Conservation (phyloP, 2,113 vertebrate genomes). For the Labeo catla region DNA sequence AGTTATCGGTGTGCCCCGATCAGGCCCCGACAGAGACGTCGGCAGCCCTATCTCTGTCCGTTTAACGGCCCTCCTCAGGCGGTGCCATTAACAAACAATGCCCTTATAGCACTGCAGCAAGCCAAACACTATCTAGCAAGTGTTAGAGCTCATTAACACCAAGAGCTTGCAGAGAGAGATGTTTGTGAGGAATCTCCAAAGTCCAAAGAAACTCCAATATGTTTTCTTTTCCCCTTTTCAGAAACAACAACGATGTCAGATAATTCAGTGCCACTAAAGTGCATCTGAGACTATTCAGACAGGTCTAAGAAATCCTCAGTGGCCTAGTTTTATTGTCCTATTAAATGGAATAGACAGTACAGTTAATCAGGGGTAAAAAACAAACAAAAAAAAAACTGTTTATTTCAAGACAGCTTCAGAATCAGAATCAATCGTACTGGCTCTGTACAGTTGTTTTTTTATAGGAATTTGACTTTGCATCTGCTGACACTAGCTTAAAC, state of each 20-base stretch:
- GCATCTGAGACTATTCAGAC: neutral
- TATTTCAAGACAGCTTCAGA: constrained; percentile 13
- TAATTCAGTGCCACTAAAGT: neutral
- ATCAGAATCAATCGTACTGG: neutral
- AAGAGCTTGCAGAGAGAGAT: constrained; percentile 23
- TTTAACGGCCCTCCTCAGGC: constrained; percentile 27
- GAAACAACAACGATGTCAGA: constrained; percentile 7
- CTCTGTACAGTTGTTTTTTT: neutral
- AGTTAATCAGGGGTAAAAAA: neutral
- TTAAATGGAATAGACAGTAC: constrained; percentile 15
- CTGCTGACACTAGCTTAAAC: constrained; percentile 6
- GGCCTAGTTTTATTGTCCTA: constrained; percentile 3
- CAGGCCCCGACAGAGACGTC: neutral
- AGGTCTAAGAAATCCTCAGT: constrained; percentile 1
- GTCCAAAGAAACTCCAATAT: neutral
- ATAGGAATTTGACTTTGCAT: constrained; percentile 14
- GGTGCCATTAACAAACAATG: constrained; percentile 30
- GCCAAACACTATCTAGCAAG: constrained; percentile 33
- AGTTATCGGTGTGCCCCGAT: constrained; percentile 10
- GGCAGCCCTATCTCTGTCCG: constrained; percentile 3
- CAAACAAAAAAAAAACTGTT: constrained; percentile 1
- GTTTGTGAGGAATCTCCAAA: constrained; percentile 3
- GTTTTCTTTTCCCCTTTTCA: neutral
- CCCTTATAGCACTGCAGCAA: constrained; percentile 21
- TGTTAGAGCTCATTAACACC: constrained; percentile 39